phyloP scores from a whole-genome alignment of 2,113 vertebrate species.

The Gila orcuttii region DNA sequence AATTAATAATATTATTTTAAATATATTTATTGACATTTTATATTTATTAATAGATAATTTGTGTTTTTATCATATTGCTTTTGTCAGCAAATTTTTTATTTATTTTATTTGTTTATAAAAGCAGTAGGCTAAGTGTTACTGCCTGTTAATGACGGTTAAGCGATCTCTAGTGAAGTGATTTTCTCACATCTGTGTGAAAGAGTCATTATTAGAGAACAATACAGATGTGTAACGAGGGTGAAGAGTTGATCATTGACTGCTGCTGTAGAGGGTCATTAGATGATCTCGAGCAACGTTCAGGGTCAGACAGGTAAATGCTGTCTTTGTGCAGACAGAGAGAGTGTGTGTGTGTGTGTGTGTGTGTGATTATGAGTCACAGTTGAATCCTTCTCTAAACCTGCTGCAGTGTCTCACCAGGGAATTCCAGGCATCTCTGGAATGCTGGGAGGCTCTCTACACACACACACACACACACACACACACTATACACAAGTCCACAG shows the following conservation, averaged over 20 bases:
- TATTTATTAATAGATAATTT: no score
- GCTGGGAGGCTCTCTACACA: background rate
- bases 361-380: constrained; percentile 53
- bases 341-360: background rate
- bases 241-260: constrained; percentile 8
- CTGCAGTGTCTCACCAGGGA: constrained; percentile 36
- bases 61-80: no score
- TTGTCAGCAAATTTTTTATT: no score
- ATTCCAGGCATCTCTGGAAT: constrained; percentile 55
- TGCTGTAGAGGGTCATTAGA: background rate
- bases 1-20: no score
- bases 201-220: background rate
- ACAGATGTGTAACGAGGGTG: no score
- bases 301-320: background rate
- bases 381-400: constrained; percentile 57
- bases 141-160: no score
- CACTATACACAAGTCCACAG: background rate
- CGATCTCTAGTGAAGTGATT: background rate
- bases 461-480: background rate
- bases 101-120: no score
- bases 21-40: no score
- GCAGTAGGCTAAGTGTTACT: no score
- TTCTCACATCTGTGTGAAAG: no score
- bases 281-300: background rate
- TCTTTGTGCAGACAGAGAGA: constrained; percentile 7